These are phyloP conservation scores for Gryllus longicercus DNA, from an alignment of 2,888 invertebrate species.

Conservation along the genomic window DNA sequence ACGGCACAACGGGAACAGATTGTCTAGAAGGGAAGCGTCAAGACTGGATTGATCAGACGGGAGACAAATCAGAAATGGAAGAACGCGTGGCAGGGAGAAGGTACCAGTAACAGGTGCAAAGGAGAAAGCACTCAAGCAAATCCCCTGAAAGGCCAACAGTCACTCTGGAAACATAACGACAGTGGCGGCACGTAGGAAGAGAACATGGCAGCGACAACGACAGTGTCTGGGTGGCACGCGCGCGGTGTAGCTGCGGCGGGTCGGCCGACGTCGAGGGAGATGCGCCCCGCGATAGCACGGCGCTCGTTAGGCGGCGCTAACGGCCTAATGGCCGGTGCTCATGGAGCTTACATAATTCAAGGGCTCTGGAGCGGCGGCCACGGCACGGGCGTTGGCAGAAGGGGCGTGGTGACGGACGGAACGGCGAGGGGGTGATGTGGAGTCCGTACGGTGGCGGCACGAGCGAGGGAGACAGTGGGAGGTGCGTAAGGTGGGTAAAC, in stretches of 20 bases:
- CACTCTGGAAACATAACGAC: too few species aligned
- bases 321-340: neutral
- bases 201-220: too few species aligned
- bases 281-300: neutral
- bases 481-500: neutral
- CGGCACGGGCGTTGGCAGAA: neutral
- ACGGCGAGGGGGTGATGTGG: neutral
- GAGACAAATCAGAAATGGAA: too few species aligned
- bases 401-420: neutral
- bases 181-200: too few species aligned
- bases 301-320: slow-evolving; percentile 8
- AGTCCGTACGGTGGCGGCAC: neutral
- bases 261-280: neutral
- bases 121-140: too few species aligned
- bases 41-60: too few species aligned
- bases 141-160: too few species aligned
- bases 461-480: neutral
- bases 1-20: too few species aligned
- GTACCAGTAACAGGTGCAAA: too few species aligned
- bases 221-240: too few species aligned
- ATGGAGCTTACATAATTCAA: slow-evolving; percentile 6
- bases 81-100: too few species aligned
- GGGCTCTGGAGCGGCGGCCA: neutral
- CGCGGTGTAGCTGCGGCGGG: neutral
- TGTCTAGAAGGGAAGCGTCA: too few species aligned